A percentile compares a stretch with the other conserved stretches of the same genome.
Evolutionary conservation across 2,797 vertebrate species (phyloP).

Genomic region (Mus minutoides): DNA sequence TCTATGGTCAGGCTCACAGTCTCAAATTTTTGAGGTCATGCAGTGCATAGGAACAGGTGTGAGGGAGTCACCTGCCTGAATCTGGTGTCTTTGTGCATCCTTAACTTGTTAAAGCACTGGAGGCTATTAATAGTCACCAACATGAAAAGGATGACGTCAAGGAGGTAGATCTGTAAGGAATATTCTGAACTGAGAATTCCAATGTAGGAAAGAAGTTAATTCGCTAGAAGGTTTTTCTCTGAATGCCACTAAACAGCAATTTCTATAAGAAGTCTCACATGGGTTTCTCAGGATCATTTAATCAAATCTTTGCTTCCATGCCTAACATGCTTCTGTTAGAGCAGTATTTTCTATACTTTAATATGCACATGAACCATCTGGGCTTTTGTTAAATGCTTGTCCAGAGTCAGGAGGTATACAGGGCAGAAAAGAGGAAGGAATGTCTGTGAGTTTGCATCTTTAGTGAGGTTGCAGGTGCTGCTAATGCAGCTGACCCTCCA

Average conservation of each 20-base stretch:
- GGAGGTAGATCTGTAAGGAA: background rate
- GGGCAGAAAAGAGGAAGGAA: background rate
- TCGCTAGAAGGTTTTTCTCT: background rate
- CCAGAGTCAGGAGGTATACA: background rate
- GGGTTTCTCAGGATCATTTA: background rate
- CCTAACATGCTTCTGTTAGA: background rate
- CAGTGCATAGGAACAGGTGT: background rate
- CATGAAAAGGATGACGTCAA: background rate
- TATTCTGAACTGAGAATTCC: slow-evolving; percentile 12
- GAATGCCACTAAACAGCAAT: background rate
- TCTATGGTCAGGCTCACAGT: background rate
- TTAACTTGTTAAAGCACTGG: background rate
- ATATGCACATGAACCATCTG: background rate
- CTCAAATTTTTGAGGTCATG: slow-evolving; percentile 45
- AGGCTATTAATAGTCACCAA: background rate
- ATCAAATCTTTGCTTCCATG: background rate
- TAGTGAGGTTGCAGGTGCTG: background rate
- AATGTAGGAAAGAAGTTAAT: background rate
- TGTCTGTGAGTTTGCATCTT: background rate
- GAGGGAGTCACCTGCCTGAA: slow-evolving; percentile 1
- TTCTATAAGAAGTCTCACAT: background rate
- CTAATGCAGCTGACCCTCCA: background rate
- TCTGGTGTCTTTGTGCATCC: background rate
- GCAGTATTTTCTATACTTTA: background rate
- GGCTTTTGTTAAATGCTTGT: slow-evolving; percentile 37